Conservation (phyloP, 2,113 vertebrate genomes). For the Alethe castanea region DNA sequence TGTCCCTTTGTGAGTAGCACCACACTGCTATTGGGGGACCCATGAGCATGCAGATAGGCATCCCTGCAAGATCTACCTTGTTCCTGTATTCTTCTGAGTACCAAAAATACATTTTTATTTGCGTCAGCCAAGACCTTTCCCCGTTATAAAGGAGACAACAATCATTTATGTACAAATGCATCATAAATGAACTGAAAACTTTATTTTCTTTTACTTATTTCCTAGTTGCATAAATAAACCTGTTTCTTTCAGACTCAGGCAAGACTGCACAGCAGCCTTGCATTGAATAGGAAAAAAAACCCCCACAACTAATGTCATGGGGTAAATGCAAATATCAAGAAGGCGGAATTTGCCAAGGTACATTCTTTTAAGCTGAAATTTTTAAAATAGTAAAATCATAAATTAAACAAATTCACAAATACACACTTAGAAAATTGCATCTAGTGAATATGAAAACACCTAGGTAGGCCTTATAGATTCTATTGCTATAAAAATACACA, state of each 20-base stretch:
- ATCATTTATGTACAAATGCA: background rate
- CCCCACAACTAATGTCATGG: background rate
- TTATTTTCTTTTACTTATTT: background rate
- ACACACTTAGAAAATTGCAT: background rate
- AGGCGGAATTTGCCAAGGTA: background rate
- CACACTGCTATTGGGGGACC: background rate
- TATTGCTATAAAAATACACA: background rate
- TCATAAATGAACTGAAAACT: background rate
- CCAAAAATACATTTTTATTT: background rate
- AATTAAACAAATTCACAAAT: background rate
- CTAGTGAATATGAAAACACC: background rate
- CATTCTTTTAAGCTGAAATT: background rate
- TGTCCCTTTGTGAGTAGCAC: background rate
- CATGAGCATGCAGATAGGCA: background rate
- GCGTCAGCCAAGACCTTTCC: background rate
- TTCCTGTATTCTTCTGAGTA: background rate
- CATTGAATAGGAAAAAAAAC: background rate
- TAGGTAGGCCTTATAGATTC: background rate
- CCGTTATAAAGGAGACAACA: background rate
- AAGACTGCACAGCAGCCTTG: background rate
- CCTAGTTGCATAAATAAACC: background rate
- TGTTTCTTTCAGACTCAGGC: background rate
- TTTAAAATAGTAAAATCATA: background rate
- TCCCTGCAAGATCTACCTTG: background rate
- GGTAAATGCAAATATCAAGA: background rate